These are phyloP conservation scores for Melanotaenia duboulayi DNA, from an alignment of 2,113 vertebrate species.

Conservation along the genomic window DNA sequence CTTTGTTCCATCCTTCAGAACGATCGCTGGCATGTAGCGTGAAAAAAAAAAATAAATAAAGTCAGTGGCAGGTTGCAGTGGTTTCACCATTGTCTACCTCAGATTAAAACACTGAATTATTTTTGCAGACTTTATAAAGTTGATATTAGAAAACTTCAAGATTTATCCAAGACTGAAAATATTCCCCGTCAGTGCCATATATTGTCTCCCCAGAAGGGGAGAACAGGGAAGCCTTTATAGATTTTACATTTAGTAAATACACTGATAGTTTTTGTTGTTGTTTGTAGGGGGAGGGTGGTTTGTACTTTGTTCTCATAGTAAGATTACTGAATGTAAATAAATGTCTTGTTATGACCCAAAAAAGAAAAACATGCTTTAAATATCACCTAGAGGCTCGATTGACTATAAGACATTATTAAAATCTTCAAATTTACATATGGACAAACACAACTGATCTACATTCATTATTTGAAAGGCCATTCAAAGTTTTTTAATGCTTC, in stretches of 20 bases:
- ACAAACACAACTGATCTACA: no score
- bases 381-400: no score
- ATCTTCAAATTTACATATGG: no score
- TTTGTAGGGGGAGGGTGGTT: neutral
- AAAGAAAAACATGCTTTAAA: neutral
- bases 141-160: neutral
- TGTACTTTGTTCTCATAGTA: neutral
- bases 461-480: no score
- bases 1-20: constrained; percentile 64
- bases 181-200: neutral
- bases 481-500: no score
- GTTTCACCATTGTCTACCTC: constrained; percentile 53
- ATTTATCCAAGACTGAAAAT: neutral
- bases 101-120: constrained; percentile 14
- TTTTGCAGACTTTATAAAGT: neutral
- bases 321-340: neutral
- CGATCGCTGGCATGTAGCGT: constrained; percentile 64
- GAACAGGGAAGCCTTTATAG: no score
- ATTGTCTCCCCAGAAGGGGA: neutral
- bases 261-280: neutral
- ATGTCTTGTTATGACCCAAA: neutral
- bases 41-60: neutral
- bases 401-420: no score
- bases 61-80: neutral
- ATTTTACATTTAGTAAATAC: neutral